Base-by-base conservation (phyloP, 2,888 invertebrate species). In the Ariolimax columbianus region DNA sequence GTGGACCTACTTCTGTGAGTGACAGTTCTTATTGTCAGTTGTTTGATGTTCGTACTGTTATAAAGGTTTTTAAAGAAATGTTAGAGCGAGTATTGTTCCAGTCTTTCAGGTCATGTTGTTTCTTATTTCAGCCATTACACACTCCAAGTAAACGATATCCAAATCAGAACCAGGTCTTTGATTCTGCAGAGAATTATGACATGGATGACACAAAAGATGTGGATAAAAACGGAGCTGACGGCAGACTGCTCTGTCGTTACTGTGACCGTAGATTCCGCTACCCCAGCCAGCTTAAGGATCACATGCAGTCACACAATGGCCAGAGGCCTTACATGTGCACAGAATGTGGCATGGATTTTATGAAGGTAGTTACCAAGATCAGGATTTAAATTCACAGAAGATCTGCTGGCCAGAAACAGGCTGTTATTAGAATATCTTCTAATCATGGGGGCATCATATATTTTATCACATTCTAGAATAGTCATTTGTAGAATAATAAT, bases 291-390 rank as follows among this genome's bases (percentile, higher is more conserved):
- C 90, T 94, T 72, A 90, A 92, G 72, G 93, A 93, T 88, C 94
- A 93, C 86, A 90, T 93, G 90, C 88, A 92, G 77, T 92, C 92
- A 40, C 94, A 94, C 88, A 91, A 91, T 73, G 93, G 93, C 51
- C 90, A 91, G 14, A 89, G 94, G 43, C 94, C 93, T 11, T 93
- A 90, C 89, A 92, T 92, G 68, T 94, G 94, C 87, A 89, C 91
- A 40, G 93, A 94, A 86, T 94, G 94, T 90, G 94, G 94, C 23
- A 93, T 93, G 93, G 93, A 94, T 84, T 94, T 94, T 87, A 92
- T 94, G 91, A 94, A 94, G 92, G 93, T 93, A 85, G 70, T 75
- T 75, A 75, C 7, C 11, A 75, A n/a, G 23, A 47, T 47, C 38
- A 17, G 47, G 47, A 43, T 47, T 75, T 75, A 43, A 47, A 9